Conservation (phyloP, 1,140 invertebrate species). For the Eueides isabella region DNA sequence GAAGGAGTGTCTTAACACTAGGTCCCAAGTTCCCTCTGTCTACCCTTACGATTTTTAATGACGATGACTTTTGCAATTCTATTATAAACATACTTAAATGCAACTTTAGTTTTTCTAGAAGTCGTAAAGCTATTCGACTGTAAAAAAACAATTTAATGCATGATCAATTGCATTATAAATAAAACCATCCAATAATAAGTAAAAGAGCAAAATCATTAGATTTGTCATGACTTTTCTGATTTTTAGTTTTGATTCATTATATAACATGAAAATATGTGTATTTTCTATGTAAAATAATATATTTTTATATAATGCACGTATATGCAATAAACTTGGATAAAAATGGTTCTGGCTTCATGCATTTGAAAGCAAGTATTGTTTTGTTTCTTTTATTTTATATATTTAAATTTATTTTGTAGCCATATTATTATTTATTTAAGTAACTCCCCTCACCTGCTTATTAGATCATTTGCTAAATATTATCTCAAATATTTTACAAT, state of each 20-base stretch:
- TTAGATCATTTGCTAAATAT: no score
- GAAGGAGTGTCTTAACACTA: no score
- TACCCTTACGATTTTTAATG: no score
- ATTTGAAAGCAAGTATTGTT: conserved; percentile 49
- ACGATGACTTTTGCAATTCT: no score
- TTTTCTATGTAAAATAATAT: conserved; percentile 1
- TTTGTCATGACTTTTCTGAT: neutral
- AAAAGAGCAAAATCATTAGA: conserved; percentile 1
- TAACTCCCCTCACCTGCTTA: no score
- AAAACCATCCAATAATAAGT: neutral
- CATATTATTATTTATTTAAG: neutral
- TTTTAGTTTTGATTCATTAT: neutral
- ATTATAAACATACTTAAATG: neutral
- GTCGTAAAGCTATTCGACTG: conserved; percentile 50
- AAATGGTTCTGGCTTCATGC: conserved; percentile 13
- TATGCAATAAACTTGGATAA: neutral
- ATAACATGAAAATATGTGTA: neutral
- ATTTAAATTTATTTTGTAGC: neutral
- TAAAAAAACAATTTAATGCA: conserved; percentile 66
- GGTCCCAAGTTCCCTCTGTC: no score
- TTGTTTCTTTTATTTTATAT: neutral
- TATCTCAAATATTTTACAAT: no score
- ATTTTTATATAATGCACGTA: neutral
- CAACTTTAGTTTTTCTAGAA: conserved; percentile 14
- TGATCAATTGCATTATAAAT: conserved; percentile 37